phyloP scores from a whole-genome alignment of 2,113 vertebrate species.

The Cichladusa arquata region DNA sequence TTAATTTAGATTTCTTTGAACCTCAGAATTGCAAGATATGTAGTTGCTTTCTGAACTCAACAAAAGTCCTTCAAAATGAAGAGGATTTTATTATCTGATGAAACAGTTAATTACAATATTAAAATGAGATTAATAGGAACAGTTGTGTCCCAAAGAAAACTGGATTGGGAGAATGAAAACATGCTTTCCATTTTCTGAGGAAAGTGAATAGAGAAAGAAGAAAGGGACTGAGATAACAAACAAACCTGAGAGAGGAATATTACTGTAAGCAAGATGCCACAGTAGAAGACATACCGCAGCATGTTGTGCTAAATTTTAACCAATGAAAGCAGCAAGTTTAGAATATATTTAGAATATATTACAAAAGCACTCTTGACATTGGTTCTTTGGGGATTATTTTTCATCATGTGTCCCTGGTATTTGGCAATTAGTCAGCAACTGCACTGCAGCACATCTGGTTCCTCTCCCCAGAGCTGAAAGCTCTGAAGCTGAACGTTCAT shows the following conservation, averaged over 20 bases:
- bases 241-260: background rate
- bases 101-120: background rate
- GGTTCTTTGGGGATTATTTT: background rate
- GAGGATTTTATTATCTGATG: background rate
- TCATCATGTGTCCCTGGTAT: background rate
- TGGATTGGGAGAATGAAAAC: background rate
- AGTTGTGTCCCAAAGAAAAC: background rate
- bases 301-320: background rate
- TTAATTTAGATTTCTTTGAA: background rate
- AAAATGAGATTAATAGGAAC: background rate
- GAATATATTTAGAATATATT: background rate
- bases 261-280: background rate
- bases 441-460: background rate
- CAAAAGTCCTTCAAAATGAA: background rate
- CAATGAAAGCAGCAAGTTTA: background rate
- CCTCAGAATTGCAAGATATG: background rate
- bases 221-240: background rate
- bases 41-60: background rate
- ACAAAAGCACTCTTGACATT: background rate
- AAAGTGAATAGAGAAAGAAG: background rate
- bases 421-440: background rate
- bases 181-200: background rate
- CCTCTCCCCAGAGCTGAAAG: background rate
- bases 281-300: background rate
- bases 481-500: background rate